These are phyloP conservation scores for Orchestes rusci DNA, from an alignment of 2,888 invertebrate species.

Conservation along the genomic window DNA sequence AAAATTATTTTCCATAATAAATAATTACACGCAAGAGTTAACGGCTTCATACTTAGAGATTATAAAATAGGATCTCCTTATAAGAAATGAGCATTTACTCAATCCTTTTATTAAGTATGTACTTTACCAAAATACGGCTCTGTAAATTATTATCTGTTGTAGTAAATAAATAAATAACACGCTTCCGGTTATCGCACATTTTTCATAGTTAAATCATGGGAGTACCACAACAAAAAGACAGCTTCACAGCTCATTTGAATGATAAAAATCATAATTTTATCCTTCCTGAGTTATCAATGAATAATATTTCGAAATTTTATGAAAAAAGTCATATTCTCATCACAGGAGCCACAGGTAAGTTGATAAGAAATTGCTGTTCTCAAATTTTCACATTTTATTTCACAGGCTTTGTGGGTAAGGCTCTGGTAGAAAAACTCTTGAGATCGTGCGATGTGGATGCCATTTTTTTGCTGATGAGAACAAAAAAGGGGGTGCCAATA, in stretches of 20 bases:
- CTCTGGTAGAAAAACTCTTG: slow-evolving; percentile 84
- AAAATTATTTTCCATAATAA: no score
- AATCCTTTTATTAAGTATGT: no score
- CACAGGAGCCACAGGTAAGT: slow-evolving; percentile 30
- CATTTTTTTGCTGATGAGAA: slow-evolving; percentile 75
- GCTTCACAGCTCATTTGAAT: slow-evolving; percentile 8
- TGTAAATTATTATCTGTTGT: no score
- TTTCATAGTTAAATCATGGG: slow-evolving; percentile 24
- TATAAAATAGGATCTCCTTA: no score
- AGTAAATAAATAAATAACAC: no score
- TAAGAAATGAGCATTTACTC: no score
- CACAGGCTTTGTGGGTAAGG: slow-evolving; percentile 80
- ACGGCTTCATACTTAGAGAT: no score
- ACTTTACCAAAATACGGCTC: no score
- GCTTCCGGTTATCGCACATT: no score
- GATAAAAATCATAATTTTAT: slow-evolving; percentile 9
- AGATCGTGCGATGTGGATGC: slow-evolving; percentile 73
- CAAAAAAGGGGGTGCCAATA: slow-evolving; percentile 61
- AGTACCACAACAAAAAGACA: slow-evolving; percentile 20
- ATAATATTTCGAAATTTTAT: slow-evolving; percentile 38
- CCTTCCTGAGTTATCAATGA: slow-evolving; percentile 25
- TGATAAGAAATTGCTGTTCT: no score
- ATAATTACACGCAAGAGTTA: no score
- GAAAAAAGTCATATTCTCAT: slow-evolving; percentile 37
- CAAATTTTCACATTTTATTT: no score